Evolutionary conservation across 1,140 invertebrate genomes (phyloP).

Genomic region (Pinna nobilis): DNA sequence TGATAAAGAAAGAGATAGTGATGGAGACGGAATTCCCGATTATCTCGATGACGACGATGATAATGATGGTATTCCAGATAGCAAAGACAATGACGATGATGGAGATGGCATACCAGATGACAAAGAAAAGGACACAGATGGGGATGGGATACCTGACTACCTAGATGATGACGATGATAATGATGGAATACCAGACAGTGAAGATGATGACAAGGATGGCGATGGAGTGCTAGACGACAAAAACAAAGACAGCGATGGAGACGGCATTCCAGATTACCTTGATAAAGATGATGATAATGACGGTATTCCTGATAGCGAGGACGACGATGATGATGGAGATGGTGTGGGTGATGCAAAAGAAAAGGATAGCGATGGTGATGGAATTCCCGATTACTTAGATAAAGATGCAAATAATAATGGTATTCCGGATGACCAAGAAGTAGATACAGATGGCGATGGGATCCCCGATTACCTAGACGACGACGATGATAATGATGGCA

Average conservation of each 20-base stretch:
- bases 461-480: constrained; percentile 55
- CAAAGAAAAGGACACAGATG: constrained; percentile 66
- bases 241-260: constrained; percentile 64
- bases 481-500: constrained; percentile 62
- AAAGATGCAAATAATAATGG: constrained; percentile 63
- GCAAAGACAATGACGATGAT: constrained; percentile 61
- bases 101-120: constrained; percentile 66
- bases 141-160: constrained; percentile 66
- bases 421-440: constrained; percentile 53
- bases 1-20: constrained; percentile 58
- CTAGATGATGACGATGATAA: constrained; percentile 57
- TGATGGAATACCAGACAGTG: constrained; percentile 67
- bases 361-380: constrained; percentile 62
- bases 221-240: constrained; percentile 63
- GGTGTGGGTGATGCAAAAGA: constrained; percentile 64
- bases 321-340: constrained; percentile 66
- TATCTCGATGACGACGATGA: constrained; percentile 39
- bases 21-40: constrained; percentile 61
- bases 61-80: constrained; percentile 49
- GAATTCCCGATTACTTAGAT: constrained; percentile 62
- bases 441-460: constrained; percentile 67
- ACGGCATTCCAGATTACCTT: constrained; percentile 70
- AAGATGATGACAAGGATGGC: constrained; percentile 62
- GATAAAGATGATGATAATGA: constrained; percentile 64
- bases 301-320: constrained; percentile 61